Conservation (phyloP, 2,888 invertebrate species). For the Torymus auratus region DNA sequence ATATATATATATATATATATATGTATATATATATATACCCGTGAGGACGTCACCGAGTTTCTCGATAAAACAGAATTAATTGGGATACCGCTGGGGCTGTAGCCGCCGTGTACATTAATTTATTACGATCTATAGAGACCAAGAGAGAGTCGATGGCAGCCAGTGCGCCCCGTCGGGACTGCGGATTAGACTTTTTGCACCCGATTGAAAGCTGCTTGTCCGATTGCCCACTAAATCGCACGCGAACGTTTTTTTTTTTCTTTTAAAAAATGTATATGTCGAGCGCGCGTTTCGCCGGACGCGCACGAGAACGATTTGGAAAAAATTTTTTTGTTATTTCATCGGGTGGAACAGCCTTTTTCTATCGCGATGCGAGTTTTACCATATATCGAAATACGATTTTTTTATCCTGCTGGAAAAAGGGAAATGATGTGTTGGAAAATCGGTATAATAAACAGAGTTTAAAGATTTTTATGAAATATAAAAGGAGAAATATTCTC, state of each 20-base stretch:
- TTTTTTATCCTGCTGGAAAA: no score
- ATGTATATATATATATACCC: neutral
- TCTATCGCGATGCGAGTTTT: no score
- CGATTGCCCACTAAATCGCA: slow-evolving; percentile 26
- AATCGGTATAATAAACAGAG: no score
- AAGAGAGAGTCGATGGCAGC: slow-evolving; percentile 61
- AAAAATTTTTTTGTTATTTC: neutral
- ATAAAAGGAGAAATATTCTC: no score
- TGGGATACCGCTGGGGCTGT: slow-evolving; percentile 66
- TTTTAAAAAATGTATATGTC: slow-evolving; percentile 20
- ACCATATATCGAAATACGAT: no score
- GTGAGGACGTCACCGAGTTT: slow-evolving; percentile 49
- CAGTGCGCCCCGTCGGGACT: slow-evolving; percentile 60
- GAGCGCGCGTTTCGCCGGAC: neutral
- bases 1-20: no score
- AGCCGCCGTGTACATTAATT: slow-evolving; percentile 65
- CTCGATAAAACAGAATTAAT: slow-evolving; percentile 70
- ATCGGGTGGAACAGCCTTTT: no score
- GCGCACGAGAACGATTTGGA: neutral
- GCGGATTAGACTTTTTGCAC: slow-evolving; percentile 61
- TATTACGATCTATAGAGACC: slow-evolving; percentile 67
- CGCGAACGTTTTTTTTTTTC: neutral
- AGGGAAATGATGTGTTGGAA: no score
- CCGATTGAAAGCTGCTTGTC: slow-evolving; percentile 52
- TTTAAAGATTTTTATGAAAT: no score